Conservation (phyloP, 2,797 vertebrate species). For the Clarias platycephalus region DNA sequence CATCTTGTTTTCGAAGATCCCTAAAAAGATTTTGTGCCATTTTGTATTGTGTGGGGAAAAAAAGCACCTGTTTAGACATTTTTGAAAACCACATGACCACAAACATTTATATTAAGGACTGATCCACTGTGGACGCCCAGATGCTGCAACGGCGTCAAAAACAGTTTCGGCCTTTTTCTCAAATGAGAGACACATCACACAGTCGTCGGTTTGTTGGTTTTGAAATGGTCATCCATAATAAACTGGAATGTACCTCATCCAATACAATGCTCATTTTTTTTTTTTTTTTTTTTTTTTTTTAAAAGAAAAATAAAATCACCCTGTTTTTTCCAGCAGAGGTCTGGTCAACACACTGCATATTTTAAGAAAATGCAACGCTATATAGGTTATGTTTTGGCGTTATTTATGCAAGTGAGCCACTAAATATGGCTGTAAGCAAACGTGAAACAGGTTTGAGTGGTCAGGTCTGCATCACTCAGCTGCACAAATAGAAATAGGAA, state of each 20-base stretch:
- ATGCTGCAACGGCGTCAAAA: background rate
- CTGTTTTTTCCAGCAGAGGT: background rate
- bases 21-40: background rate
- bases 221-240: background rate
- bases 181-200: background rate
- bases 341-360: background rate
- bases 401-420: background rate
- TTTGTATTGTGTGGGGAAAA: background rate
- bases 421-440: constrained; percentile 53
- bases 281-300: background rate
- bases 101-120: background rate
- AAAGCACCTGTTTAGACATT: background rate
- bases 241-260: background rate
- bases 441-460: constrained; percentile 53
- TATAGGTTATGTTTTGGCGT: background rate
- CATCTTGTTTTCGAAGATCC: background rate
- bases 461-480: constrained; percentile 57
- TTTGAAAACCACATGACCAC: too few relatives aligned
- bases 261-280: background rate
- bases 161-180: background rate
- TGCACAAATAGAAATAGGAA: constrained; percentile 3
- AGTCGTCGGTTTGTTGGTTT: background rate
- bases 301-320: background rate
- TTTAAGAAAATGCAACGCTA: background rate
- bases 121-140: background rate